Conservation (phyloP, 2,797 vertebrate species). For the Gambusia yucatana region DNA sequence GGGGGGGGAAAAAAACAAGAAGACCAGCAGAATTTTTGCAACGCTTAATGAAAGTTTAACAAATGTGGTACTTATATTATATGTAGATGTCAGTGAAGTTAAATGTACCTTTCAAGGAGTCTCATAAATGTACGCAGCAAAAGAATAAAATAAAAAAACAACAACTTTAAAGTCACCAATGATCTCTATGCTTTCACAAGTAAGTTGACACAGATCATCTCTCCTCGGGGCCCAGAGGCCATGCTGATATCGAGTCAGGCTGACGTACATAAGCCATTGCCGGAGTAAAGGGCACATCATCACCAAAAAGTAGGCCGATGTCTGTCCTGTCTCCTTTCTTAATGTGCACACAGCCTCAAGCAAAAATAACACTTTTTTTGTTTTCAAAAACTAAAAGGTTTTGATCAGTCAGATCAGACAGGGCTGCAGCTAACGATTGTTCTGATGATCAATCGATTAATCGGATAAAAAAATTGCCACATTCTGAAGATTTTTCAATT, state of each 20-base stretch:
- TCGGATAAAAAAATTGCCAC: no score
- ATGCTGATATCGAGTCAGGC: constrained; percentile 25
- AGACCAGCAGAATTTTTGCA: background rate
- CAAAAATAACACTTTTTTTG: constrained; percentile 12
- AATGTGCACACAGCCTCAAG: constrained; percentile 21
- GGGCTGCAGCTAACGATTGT: no score
- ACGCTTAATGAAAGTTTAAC: background rate
- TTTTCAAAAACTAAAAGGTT: background rate
- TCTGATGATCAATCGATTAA: no score
- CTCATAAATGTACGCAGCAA: background rate
- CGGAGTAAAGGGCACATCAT: constrained; percentile 55
- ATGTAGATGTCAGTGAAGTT: background rate
- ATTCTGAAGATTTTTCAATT: no score
- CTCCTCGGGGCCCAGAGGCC: constrained; percentile 28
- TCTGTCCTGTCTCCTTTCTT: constrained; percentile 37
- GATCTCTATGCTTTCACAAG: constrained; percentile 11
- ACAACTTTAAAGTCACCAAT: constrained; percentile 10
- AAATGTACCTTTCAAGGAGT: background rate
- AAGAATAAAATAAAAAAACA: background rate
- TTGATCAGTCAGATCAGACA: background rate
- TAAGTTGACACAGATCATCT: constrained; percentile 22
- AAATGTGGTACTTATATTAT: background rate
- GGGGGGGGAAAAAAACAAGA: background rate
- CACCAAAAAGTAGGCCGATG: constrained; percentile 54
- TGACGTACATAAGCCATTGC: constrained; percentile 28